A percentile compares a stretch with the other conserved stretches of the same genome.
Conservation (phyloP, 2,797 vertebrate species). For the Hypotaenidia philippensis region DNA sequence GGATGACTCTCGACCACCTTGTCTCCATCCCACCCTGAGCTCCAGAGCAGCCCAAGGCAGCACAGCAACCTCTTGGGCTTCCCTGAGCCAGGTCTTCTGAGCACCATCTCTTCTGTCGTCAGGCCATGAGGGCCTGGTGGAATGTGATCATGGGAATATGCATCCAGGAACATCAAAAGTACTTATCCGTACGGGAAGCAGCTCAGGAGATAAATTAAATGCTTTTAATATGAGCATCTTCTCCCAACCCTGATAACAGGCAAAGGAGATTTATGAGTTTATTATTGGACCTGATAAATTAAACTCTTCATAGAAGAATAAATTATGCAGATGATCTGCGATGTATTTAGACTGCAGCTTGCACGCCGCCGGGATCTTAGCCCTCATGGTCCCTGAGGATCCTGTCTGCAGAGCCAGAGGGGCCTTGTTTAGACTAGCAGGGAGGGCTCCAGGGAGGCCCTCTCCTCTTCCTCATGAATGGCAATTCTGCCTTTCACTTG, state of each 20-base stretch:
- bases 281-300: conserved; percentile 35
- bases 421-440: neutral
- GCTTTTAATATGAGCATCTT: neutral
- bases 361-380: neutral
- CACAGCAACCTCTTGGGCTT: neutral
- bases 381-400: neutral
- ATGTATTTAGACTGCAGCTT: neutral
- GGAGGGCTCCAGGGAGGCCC: neutral
- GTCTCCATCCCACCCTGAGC: neutral
- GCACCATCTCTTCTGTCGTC: neutral
- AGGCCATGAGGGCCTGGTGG: neutral
- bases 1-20: neutral
- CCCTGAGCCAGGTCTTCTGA: neutral
- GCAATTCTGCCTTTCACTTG: neutral
- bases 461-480: neutral
- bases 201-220: neutral
- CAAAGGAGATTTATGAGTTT: conserved; percentile 14
- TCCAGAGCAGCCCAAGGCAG: neutral
- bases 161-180: neutral
- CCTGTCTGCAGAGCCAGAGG: neutral
- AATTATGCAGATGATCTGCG: conserved; percentile 34
- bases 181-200: neutral
- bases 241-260: neutral
- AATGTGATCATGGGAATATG: accelerated
- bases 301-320: neutral